A percentile compares a stretch with the other conserved stretches of the same genome.
These are phyloP conservation scores for Epinephelus lanceolatus DNA, from an alignment of 2,113 vertebrate genomes.

Conservation along the genomic window DNA sequence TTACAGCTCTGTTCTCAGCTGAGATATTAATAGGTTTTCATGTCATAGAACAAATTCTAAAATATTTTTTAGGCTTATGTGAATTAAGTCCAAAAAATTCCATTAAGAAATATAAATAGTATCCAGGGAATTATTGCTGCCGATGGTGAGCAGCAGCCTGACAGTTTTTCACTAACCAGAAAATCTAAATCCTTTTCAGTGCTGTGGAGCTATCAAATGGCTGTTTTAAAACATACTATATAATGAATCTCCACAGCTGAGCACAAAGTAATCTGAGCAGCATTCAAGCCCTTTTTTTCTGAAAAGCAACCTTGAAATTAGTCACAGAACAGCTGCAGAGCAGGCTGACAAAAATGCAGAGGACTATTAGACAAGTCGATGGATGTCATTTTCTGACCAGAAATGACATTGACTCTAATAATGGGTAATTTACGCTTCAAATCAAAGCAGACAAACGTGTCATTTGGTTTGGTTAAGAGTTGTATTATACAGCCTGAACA, in stretches of 20 bases:
- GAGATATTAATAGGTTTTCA: not conserved
- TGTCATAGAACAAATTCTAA: not conserved
- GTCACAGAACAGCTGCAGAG: constrained; percentile 42
- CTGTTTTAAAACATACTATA: not conserved
- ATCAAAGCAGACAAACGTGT: constrained; percentile 26
- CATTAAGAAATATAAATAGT: not conserved
- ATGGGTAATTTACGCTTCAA: constrained; percentile 29
- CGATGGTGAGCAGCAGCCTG: not conserved
- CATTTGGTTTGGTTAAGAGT: constrained; percentile 39
- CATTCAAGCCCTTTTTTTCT: constrained; percentile 11
- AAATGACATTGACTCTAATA: constrained; percentile 31
- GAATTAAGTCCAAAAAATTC: not conserved
- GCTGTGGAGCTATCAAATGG: not conserved
- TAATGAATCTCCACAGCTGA: not conserved
- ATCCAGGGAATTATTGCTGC: not conserved
- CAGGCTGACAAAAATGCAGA: constrained; percentile 6
- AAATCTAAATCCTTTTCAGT: not conserved
- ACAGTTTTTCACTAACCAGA: not conserved
- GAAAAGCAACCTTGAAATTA: constrained; percentile 25
- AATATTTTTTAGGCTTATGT: not conserved
- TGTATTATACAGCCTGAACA: constrained; percentile 13
- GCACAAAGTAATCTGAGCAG: constrained; percentile 10
- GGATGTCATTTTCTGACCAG: constrained; percentile 37
- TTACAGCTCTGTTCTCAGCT: not conserved
- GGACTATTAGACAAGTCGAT: constrained; percentile 23